Conservation (phyloP, 2,888 invertebrate species). For the Acanthosepion lycidas region DNA sequence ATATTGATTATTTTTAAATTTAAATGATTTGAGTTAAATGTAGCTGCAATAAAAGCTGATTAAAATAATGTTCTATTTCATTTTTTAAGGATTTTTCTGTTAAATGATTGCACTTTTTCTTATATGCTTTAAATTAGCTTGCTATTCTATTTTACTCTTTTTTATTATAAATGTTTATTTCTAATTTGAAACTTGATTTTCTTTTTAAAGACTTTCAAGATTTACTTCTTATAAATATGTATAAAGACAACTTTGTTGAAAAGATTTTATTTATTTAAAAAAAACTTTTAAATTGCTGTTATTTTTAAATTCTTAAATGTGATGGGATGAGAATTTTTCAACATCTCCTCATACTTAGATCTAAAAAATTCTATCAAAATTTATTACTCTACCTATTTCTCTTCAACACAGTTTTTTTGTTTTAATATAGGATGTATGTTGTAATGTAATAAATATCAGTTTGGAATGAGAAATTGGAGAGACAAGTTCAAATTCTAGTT, state of each 20-base stretch:
- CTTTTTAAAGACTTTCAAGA: background rate
- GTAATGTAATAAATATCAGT: too few species aligned
- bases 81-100: background rate
- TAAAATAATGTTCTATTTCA: background rate
- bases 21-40: background rate
- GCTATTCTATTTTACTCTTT: background rate
- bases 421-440: too few species aligned
- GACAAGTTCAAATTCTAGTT: too few species aligned
- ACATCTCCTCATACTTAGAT: background rate
- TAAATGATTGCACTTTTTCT: background rate
- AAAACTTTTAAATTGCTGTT: background rate
- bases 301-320: background rate
- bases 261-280: background rate
- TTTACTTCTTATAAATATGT: background rate
- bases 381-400: too few species aligned
- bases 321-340: too few species aligned
- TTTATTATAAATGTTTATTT: background rate
- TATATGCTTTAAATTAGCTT: background rate
- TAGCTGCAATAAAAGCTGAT: background rate
- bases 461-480: too few species aligned
- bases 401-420: too few species aligned
- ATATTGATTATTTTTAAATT: background rate
- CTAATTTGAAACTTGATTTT: background rate
- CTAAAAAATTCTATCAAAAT: background rate
- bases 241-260: too few species aligned